Evolutionary conservation across 2,113 vertebrate species (phyloP).

Genomic region (Takifugu bimaculatus): DNA sequence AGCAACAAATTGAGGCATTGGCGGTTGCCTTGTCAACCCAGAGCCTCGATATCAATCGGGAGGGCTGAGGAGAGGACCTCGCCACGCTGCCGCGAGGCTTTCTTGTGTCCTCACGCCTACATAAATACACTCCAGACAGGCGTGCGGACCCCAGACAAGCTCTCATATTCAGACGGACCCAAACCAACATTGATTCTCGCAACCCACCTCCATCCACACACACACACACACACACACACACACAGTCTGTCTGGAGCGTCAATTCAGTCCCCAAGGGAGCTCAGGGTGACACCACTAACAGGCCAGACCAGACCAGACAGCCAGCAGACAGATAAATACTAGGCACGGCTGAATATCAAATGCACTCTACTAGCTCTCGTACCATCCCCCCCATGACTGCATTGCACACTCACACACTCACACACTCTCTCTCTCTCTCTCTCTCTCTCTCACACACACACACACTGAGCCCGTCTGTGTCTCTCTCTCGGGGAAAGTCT

Average conservation of each 20-base stretch:
- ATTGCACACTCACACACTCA: conserved; percentile 28
- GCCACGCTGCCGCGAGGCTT: conserved; percentile 41
- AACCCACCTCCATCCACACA: conserved; percentile 23
- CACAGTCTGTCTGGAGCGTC: conserved; percentile 61
- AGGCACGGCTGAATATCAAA: conserved; percentile 74
- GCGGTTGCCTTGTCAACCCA: conserved; percentile 27
- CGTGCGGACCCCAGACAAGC: conserved; percentile 27
- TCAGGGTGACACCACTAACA: conserved; percentile 69
- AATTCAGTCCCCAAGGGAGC: conserved; percentile 67
- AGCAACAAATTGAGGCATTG: conserved; percentile 50
- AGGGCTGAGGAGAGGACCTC: conserved; percentile 10
- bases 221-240: conserved; percentile 26
- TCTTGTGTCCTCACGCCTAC: conserved; percentile 4
- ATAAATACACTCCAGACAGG: conserved; percentile 16
- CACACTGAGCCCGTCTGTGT: conserved; percentile 16
- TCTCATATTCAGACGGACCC: conserved; percentile 30
- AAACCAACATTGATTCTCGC: conserved; percentile 35
- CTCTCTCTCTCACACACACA: conserved; percentile 24
- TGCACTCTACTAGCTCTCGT: conserved; percentile 54
- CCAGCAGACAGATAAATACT: conserved; percentile 76
- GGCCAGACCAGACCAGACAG: conserved; percentile 71
- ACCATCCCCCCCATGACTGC: conserved; percentile 40
- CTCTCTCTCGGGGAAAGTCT: conserved; percentile 42
- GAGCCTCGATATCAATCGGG: conserved; percentile 26
- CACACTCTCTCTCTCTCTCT: conserved; percentile 12